These are phyloP conservation scores for Sarcophaga subvicina DNA, from an alignment of 2,888 invertebrate genomes.

Conservation along the genomic window DNA sequence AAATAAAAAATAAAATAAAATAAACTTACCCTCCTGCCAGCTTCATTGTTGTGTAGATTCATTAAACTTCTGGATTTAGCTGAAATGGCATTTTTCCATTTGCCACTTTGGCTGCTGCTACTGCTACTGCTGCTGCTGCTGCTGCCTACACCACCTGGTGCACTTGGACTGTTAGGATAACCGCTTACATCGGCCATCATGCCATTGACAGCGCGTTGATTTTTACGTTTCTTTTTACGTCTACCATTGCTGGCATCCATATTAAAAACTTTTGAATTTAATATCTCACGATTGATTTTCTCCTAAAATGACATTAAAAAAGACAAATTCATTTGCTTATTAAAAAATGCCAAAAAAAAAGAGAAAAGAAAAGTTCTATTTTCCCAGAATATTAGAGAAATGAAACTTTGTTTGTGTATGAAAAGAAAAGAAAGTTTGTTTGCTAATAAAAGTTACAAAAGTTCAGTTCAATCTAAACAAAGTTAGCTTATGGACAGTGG, in stretches of 20 bases:
- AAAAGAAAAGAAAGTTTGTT: too few species aligned
- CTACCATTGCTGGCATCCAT: slow-evolving; percentile 73
- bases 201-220: slow-evolving; percentile 78
- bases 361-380: background rate
- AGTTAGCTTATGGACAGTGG: too few species aligned
- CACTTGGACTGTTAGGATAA: slow-evolving; percentile 56
- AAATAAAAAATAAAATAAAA: too few species aligned
- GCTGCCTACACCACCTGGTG: slow-evolving; percentile 45
- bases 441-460: too few species aligned
- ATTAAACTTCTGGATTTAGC: slow-evolving; percentile 90
- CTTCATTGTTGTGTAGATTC: slow-evolving; percentile 99
- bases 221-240: slow-evolving; percentile 78
- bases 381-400: too few species aligned
- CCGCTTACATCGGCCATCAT: slow-evolving; percentile 69
- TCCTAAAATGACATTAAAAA: slow-evolving; percentile 74
- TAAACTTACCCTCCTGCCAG: slow-evolving; percentile 93
- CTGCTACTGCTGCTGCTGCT: slow-evolving; percentile 26
- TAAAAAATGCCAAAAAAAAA: slow-evolving; percentile 10
- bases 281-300: slow-evolving; percentile 81
- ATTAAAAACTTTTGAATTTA: slow-evolving; percentile 81
- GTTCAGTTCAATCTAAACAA: too few species aligned
- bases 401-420: too few species aligned
- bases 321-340: background rate
- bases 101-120: slow-evolving; percentile 62
- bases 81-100: slow-evolving; percentile 75